These are phyloP conservation scores for Damaliscus lunatus DNA, from an alignment of 2,113 vertebrate species.

Conservation along the genomic window DNA sequence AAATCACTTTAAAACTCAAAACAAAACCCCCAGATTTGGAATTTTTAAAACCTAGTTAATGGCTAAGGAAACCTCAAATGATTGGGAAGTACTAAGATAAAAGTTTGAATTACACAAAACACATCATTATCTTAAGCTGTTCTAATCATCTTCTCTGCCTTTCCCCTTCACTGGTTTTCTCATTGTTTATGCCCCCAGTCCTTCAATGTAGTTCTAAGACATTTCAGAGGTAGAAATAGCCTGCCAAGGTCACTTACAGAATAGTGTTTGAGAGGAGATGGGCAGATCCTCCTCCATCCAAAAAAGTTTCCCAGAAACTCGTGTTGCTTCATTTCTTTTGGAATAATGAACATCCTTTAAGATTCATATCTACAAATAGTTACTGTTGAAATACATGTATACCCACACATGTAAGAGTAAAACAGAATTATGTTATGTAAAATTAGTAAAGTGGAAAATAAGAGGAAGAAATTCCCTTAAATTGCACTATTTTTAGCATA, in stretches of 20 bases:
- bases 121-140: constrained; percentile 58
- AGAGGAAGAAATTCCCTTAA: background rate
- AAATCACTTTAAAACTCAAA: constrained; percentile 61
- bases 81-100: constrained; percentile 61
- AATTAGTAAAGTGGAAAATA: background rate
- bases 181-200: constrained; percentile 13
- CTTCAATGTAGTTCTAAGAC: background rate
- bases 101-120: constrained; percentile 50
- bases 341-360: background rate
- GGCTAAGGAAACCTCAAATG: constrained; percentile 61
- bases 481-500: background rate
- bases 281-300: background rate
- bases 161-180: constrained; percentile 8
- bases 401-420: background rate
- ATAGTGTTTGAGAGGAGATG: background rate
- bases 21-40: constrained; percentile 57
- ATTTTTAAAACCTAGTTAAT: constrained; percentile 61
- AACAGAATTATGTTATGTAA: background rate
- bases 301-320: background rate
- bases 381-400: background rate
- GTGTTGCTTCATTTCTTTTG: background rate
- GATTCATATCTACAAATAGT: background rate
- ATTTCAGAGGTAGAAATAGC: background rate
- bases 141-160: constrained; percentile 47
- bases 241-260: background rate